Conservation (phyloP, 2,888 invertebrate genomes). For the Archips crataeganus region DNA sequence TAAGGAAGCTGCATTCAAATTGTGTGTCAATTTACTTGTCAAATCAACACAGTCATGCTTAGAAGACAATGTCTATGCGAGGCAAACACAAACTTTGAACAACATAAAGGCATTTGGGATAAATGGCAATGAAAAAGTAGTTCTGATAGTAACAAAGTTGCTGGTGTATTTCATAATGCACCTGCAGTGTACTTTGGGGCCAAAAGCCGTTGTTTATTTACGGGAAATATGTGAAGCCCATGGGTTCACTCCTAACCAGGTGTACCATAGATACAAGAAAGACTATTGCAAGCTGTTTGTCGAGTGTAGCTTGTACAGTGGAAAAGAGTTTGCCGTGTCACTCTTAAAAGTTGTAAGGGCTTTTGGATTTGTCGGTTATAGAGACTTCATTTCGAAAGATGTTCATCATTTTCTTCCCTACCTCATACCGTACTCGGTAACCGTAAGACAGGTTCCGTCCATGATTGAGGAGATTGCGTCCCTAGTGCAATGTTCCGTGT, state of each 20-base stretch:
- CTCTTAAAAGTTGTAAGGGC: slow-evolving; percentile 88
- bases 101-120: slow-evolving; percentile 83
- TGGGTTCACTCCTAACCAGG: slow-evolving; percentile 81
- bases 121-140: slow-evolving; percentile 65
- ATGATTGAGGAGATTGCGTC: slow-evolving; percentile 88
- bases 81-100: slow-evolving; percentile 84
- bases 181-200: slow-evolving; percentile 84
- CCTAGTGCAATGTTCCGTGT: slow-evolving; percentile 84
- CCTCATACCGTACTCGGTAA: slow-evolving; percentile 86
- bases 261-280: slow-evolving; percentile 88
- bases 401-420: slow-evolving; percentile 88
- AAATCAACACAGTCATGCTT: slow-evolving; percentile 79
- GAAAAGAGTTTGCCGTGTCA: slow-evolving; percentile 85
- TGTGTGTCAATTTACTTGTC: slow-evolving; percentile 75
- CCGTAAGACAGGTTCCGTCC: slow-evolving; percentile 82
- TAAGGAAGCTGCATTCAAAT: slow-evolving; percentile 67
- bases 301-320: slow-evolving; percentile 85
- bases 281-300: slow-evolving; percentile 87
- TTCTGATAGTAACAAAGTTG: slow-evolving; percentile 80
- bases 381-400: slow-evolving; percentile 90
- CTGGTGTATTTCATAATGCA: slow-evolving; percentile 88
- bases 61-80: slow-evolving; percentile 77
- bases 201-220: slow-evolving; percentile 85
- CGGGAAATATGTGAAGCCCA: slow-evolving; percentile 85
- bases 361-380: slow-evolving; percentile 89